phyloP scores from a whole-genome alignment of 2,888 invertebrate genomes.

The Stratiomys singularior region DNA sequence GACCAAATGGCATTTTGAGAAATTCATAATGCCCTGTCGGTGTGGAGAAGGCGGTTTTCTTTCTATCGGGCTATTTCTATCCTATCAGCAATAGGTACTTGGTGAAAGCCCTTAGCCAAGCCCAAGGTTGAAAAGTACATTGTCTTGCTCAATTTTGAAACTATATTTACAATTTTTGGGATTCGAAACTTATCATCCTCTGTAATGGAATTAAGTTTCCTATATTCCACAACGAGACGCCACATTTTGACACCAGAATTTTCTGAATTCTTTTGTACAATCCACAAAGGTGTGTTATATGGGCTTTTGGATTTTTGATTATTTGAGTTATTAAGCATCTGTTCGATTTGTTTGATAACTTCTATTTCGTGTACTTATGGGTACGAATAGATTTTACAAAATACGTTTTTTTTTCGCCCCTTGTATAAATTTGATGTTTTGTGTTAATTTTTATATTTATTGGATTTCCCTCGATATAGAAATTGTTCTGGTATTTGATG shows the following conservation, averaged over 20 bases:
- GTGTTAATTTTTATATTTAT: background rate
- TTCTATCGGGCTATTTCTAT: constrained; percentile 3
- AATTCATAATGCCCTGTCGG: background rate
- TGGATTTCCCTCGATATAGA: no score
- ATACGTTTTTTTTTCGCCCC: background rate
- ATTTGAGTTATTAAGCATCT: constrained; percentile 8
- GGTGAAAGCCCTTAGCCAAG: constrained; percentile 56
- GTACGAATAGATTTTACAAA: constrained; percentile 1
- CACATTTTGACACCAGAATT: constrained; percentile 51
- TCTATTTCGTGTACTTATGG: background rate
- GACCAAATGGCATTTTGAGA: constrained; percentile 9
- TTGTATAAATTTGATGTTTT: constrained; percentile 1
- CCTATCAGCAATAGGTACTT: constrained; percentile 52
- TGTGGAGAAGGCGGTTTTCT: constrained; percentile 27
- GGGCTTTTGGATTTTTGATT: constrained; percentile 48
- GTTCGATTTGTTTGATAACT: background rate
- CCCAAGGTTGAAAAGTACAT: constrained; percentile 53
- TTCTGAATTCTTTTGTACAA: constrained; percentile 51
- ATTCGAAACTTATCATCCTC: constrained; percentile 51
- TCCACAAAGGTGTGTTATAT: constrained; percentile 52
- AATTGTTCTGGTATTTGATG: no score
- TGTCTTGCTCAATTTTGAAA: constrained; percentile 50
- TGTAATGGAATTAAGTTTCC: constrained; percentile 50
- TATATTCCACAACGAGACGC: constrained; percentile 52
- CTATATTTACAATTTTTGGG: constrained; percentile 49